Base-by-base conservation (phyloP, 2,888 invertebrate genomes). In the Dyspetes luteomarginatus region DNA sequence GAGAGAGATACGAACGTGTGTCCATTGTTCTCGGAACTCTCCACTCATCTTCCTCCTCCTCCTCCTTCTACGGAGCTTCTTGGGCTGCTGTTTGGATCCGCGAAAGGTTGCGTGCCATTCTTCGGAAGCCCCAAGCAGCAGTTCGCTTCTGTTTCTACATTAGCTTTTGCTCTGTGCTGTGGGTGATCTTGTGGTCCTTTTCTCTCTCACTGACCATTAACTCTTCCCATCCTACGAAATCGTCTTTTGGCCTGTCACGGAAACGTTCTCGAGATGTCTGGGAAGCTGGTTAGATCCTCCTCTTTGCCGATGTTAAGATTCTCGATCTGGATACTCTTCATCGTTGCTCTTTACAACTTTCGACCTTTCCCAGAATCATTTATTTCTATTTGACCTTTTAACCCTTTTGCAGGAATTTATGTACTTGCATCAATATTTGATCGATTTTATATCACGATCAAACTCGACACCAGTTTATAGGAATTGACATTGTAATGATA, bases 21-120 rank as follows among this genome's bases (percentile, higher is more conserved):
- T 79, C 79, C 79, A 79, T 79, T 79, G 79, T 79, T 79, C 75
- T 79, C 79, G 71, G 79, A 71, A 75, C 60, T 60, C 41, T 58
- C 22, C 45, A 75, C 60, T 60, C 41, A 45, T 30, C 45, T 58
- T 12, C 58, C 26, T 69, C 60, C 36, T 72, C 36, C 50, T 64
- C 68, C 48, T 4, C 17, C 4, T 2, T 36, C 36, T 36, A 60
- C 17, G 65, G 43, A 71, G 60, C 41, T 69, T 50, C 41, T 65
- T 45, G 28, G 36, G 68, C 52, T 71, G 64, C 71, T 73, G 60
- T 12, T 45, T 60, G 64, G 69, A 74, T 75, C 65, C 71, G 56
- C 60, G 65, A 71, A 60, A 71, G 71, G 69, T 68, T 71, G 79
- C 75, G 75, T 71, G 74, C 75, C 79, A 79, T 79, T 79, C 79